Base-by-base conservation (phyloP, 2,797 vertebrate species). In the Somateria mollissima region DNA sequence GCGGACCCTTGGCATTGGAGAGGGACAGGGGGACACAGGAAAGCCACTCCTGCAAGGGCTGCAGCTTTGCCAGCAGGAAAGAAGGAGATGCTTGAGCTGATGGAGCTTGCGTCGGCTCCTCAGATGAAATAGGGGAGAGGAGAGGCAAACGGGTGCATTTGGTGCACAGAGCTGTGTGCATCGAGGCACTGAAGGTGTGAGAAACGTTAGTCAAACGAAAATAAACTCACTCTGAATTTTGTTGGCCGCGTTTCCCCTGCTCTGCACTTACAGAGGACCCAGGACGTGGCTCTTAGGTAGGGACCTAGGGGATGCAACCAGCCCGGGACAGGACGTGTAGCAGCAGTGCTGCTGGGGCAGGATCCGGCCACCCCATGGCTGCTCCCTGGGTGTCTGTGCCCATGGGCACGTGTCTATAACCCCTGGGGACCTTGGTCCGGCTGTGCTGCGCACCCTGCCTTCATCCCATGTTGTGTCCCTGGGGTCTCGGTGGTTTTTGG, bases 401-500 rank as follows among this genome's bases (percentile, higher is more conserved):
- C 24, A 1, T 22, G 51, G 4, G 4, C 11, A 6, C 3, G 10
- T 1, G 5, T 7, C 3, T 21, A 8, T 4, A 18, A 37, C 9
- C 22, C 47, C 45, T 6, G 34, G 25, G 27, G 6, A 15, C 66
- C 28, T 3, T 0, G 2, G 30, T 34, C 78, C 30, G 12, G 49
- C 37, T n/a, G 36, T 81, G 22, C 41, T 19, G 8, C 1, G 9
- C 69, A 36, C 47, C 56, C 60, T 37, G 49, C 7, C 56, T 67
- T 67, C 56, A n/a, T 57, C 25, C 57, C 41, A 65, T 6, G 6
- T 7, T 37, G 51, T 7, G 14, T 74, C 36, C 66, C 36, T 27
- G 0, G 25, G 36, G 8, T 45, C 32, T 53, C 0, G 1, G 25
- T n/a, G 41, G 4, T 25, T 39, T 16, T 56, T 1, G 6, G 24